These are phyloP conservation scores for Hecatera dysodea DNA, from an alignment of 2,888 invertebrate genomes.

Conservation along the genomic window DNA sequence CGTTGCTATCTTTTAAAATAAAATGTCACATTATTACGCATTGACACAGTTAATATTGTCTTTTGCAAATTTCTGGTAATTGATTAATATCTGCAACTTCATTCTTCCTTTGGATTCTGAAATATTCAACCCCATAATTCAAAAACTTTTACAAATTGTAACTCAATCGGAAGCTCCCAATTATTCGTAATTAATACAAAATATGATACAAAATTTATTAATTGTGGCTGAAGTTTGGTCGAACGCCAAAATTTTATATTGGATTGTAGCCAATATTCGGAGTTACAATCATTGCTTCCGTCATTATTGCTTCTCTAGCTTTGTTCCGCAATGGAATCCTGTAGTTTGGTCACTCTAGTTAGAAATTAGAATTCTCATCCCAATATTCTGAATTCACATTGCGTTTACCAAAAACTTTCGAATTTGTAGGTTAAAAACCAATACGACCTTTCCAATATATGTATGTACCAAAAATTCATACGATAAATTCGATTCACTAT, in stretches of 20 bases:
- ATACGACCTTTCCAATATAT: conserved; percentile 13
- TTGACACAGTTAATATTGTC: not conserved
- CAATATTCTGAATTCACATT: not conserved
- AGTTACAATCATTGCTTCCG: conserved; percentile 60
- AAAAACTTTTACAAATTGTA: conserved; percentile 31
- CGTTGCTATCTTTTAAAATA: too few relatives aligned
- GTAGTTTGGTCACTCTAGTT: not conserved
- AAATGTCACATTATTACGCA: not conserved
- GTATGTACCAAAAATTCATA: not conserved
- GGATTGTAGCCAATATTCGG: conserved; percentile 59
- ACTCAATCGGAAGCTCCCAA: conserved; percentile 43
- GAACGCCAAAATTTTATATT: conserved; percentile 62
- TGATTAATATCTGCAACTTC: not conserved
- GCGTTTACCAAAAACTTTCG: not conserved
- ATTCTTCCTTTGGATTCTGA: conserved; percentile 1
- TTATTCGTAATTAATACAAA: conserved; percentile 57
- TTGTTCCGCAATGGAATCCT: conserved; percentile 11
- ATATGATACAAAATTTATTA: conserved; percentile 58
- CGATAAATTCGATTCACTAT: conserved; percentile 25
- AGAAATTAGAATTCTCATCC: conserved; percentile 3
- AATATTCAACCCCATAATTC: conserved; percentile 23
- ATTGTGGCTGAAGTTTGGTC: conserved; percentile 60
- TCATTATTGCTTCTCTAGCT: conserved; percentile 40
- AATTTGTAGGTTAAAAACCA: conserved; percentile 4
- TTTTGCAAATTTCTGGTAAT: conserved; percentile 13